Evolutionary conservation across 2,113 vertebrate genomes (phyloP).

Genomic region (Xiphias gladius): DNA sequence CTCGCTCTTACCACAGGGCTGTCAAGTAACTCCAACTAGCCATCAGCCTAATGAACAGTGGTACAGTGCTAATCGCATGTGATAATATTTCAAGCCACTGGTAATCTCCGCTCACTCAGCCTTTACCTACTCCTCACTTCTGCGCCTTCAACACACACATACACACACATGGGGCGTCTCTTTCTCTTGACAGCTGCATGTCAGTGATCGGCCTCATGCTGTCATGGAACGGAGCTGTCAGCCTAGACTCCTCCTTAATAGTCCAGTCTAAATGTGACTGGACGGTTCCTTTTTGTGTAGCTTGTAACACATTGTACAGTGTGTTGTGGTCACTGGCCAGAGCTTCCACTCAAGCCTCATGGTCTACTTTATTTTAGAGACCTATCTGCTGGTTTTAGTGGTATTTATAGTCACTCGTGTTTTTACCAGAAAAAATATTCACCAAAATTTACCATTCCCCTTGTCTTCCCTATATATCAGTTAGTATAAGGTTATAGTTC

Average conservation of each 20-base stretch:
- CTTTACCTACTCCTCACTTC: slow-evolving; percentile 73
- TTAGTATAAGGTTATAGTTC: background rate
- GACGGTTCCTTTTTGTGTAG: slow-evolving; percentile 45
- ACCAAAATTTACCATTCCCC: too few relatives aligned
- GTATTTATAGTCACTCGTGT: background rate
- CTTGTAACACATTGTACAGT: slow-evolving; percentile 14
- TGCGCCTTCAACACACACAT: slow-evolving; percentile 21
- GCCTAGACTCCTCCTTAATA: slow-evolving; percentile 54
- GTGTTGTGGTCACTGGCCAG: background rate
- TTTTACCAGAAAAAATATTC: slow-evolving; percentile 1
- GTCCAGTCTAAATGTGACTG: slow-evolving; percentile 62
- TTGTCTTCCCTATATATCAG: background rate
- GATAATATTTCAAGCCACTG: slow-evolving; percentile 79
- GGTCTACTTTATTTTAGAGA: background rate
- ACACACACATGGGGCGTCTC: background rate
- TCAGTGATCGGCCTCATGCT: slow-evolving; percentile 65
- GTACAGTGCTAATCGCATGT: slow-evolving; percentile 78
- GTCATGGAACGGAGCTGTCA: slow-evolving; percentile 61
- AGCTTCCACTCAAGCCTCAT: background rate
- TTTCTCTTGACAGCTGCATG: slow-evolving; percentile 53
- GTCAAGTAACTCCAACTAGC: slow-evolving; percentile 52
- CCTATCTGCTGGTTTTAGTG: background rate
- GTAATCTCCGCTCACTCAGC: slow-evolving; percentile 77
- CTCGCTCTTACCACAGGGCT: slow-evolving; percentile 38
- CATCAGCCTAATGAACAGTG: slow-evolving; percentile 80